phyloP scores from a whole-genome alignment of 2,888 invertebrate genomes.

The Xanthia icteritia region DNA sequence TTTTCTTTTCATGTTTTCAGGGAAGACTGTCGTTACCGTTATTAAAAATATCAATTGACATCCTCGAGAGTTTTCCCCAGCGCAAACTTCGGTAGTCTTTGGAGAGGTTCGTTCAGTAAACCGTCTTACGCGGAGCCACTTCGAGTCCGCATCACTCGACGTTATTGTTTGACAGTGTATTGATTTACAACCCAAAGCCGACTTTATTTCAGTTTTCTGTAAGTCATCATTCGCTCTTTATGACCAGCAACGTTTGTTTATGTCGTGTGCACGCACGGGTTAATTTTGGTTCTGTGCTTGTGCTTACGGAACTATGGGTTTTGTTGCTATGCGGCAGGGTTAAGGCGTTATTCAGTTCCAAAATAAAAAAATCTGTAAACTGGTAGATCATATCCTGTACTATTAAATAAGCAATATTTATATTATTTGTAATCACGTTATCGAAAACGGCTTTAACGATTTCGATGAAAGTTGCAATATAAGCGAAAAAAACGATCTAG shows the following conservation, averaged over 20 bases:
- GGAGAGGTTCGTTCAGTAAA: constrained; percentile 34
- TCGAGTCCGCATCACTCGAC: constrained; percentile 40
- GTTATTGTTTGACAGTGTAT: constrained; percentile 75
- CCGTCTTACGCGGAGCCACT: constrained; percentile 40
- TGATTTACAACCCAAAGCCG: constrained; percentile 76
- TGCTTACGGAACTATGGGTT: constrained; percentile 53
- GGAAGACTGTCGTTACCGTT: constrained; percentile 11
- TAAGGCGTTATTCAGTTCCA: constrained; percentile 41
- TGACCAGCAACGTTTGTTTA: constrained; percentile 78
- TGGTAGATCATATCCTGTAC: no score
- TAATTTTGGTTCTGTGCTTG: constrained; percentile 65
- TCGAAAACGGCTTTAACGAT: no score
- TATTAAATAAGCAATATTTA: no score
- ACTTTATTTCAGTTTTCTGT: constrained; percentile 74
- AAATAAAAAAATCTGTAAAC: constrained; percentile 7
- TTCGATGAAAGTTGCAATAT: no score
- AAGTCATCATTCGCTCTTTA: constrained; percentile 81
- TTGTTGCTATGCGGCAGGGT: constrained; percentile 57
- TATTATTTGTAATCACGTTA: no score
- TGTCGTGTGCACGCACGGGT: constrained; percentile 73
- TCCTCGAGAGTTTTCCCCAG: constrained; percentile 10
- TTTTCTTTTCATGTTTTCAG: constrained; percentile 24
- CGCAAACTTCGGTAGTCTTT: constrained; percentile 23
- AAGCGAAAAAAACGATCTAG: no score
- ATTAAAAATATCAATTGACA: constrained; percentile 41